Evolutionary conservation across 2,888 invertebrate genomes (phyloP).

Genomic region (Harmothoe impar): DNA sequence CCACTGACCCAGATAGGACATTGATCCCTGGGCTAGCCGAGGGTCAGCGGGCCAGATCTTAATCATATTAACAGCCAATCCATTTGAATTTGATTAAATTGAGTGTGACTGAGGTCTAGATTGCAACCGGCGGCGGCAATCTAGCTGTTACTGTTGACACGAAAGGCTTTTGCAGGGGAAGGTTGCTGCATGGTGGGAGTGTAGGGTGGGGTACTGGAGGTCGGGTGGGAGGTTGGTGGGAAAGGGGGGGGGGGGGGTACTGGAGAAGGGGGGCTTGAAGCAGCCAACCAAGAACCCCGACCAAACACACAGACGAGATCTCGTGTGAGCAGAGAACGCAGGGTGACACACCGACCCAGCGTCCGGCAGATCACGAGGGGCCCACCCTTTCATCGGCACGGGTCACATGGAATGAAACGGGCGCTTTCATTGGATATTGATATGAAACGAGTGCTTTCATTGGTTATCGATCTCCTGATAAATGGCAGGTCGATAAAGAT

Average conservation of each 20-base stretch:
- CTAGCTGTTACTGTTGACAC: neutral
- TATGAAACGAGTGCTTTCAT: conserved; percentile 59
- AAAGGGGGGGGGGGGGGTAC: neutral
- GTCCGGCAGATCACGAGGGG: conserved; percentile 18
- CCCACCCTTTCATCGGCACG: conserved; percentile 53
- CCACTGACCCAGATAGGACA: conserved; percentile 49
- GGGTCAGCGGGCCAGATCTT: conserved; percentile 48
- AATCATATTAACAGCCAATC: conserved; percentile 59
- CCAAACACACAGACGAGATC: neutral
- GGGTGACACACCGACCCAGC: conserved; percentile 2
- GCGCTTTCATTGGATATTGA: conserved; percentile 62
- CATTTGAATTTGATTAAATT: conserved; percentile 61
- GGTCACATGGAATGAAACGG: conserved; percentile 46
- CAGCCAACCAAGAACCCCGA: neutral
- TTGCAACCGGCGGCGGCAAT: conserved; percentile 2
- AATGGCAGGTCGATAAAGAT: conserved; percentile 52
- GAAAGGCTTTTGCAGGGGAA: neutral
- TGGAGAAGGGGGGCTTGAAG: neutral
- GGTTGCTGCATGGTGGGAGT: neutral
- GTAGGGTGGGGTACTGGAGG: neutral
- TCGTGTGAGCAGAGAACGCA: conserved; percentile 6
- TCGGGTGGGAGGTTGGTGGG: neutral
- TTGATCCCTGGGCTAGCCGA: neutral
- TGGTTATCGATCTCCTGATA: conserved; percentile 57
- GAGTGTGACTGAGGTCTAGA: conserved; percentile 42